Base-by-base conservation (phyloP, 2,888 invertebrate genomes). In the Bhutanitis thaidina region DNA sequence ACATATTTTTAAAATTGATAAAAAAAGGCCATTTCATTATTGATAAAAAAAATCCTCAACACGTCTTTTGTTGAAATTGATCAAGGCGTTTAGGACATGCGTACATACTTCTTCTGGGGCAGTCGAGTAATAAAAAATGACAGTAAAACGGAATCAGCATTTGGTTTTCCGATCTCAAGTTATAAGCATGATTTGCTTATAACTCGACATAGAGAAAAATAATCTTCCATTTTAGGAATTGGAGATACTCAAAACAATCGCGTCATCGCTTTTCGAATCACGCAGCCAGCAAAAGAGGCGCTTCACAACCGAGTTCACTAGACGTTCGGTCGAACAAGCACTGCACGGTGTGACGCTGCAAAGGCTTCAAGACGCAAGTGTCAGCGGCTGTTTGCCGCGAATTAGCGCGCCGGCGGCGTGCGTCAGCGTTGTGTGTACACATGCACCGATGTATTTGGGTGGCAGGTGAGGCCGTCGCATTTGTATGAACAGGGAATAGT, bases 401-500 rank as follows among this genome's bases (percentile, higher is more conserved):
- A 60, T 79, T 0, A 56, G 80, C 7, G 91, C 91, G 0, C 62
- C 66, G 8, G 69, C 91, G 3, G 60, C 58, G 3, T 90, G 92
- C 59, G 89, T 89, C 15, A 77, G 81, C 41, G 89, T 94, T 2
- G 74, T 77, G 1, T 92, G 92, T 58, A 74, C 77, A 3, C 92
- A 93, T 60, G 88, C 90, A 52, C 91, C 94, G 9, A 70, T 93
- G 25, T 94, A 91, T 72, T 70, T 96, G 46, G 95, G 86, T 77
- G 88, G 95, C 65, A 84, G 92, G 91, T 92, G 57, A 56, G 69
- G 53, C 12, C 32, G 16, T 43, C 10, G 3, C 10, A 10, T n/a
- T 20, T 20, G 9, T 36, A 15, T 15, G 8, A 8, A 36, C 4
- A 2, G 3, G 14, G 35, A 35, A 35, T 14, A 35, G 35, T 35